Percentiles rank a stretch among this genome's conserved stretches.
phyloP scores from a whole-genome alignment of 2,113 vertebrate genomes.

The Athene cunicularia region DNA sequence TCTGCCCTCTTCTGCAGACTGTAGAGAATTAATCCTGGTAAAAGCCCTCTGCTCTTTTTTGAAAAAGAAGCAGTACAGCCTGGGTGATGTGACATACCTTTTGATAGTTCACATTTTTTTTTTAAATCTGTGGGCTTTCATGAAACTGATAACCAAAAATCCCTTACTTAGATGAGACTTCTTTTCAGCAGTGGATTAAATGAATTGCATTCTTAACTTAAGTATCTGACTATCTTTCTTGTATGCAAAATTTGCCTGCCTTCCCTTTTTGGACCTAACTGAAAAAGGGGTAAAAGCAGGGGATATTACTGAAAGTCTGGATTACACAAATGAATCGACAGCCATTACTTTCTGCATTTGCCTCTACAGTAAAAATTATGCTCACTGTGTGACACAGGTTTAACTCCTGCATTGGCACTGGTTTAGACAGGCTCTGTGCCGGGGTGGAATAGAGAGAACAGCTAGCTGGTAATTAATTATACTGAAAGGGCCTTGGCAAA shows the following conservation, averaged over 20 bases:
- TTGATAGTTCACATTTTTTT: background rate
- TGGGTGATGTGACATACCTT: no score
- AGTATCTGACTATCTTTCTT: background rate
- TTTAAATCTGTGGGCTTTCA: background rate
- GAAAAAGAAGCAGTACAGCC: background rate
- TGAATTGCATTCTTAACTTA: background rate
- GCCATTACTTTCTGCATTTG: background rate
- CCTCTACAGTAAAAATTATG: background rate
- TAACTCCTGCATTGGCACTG: background rate
- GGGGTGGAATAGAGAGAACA: background rate
- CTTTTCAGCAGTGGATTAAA: background rate
- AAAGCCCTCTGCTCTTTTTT: background rate
- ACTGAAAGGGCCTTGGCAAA: background rate
- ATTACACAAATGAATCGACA: background rate
- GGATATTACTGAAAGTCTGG: background rate
- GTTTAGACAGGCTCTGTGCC: background rate
- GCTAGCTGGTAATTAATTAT: background rate
- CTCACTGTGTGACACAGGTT: background rate
- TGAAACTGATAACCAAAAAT: background rate
- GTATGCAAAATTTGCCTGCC: background rate
- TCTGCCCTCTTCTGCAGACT: background rate
- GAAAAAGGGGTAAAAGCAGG: background rate
- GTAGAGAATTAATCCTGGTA: background rate
- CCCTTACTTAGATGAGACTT: background rate
- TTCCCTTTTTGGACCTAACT: background rate